Evolutionary conservation across 23 tunicate species (phyloP), one percentile per base, ranked within the genome.

Genomic region (Botrylloides violaceus): DNA sequence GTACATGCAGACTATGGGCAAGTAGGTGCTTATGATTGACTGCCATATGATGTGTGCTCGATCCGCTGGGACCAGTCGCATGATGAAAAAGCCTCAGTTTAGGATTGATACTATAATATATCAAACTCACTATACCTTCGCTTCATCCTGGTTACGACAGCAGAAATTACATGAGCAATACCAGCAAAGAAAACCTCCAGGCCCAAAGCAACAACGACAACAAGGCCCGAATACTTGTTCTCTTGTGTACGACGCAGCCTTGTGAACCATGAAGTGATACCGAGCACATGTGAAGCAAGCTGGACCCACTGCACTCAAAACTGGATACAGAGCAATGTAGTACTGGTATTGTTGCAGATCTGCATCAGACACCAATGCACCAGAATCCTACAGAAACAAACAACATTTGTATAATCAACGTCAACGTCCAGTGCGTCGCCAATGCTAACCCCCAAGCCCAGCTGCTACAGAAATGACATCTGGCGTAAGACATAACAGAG

Each of bases 181-280:
- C 21, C 36, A 68, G n/a, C 74, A 68, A 24, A 68, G 74, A 43
- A 68, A 37, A 25, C 74, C 74, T 1, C 74, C 74, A 5, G 74
- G 74, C 36, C 74, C 74, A 1, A 68, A 68, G 29, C 74, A 68
- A 56, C 74, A 68, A 35, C 37, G 36, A 26, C 74, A 68, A 22
- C 74, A 68, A 19, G 74, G 74, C 28, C 74, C 74, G 37, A 68
- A 68, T n/a, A 68, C 74, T 22, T 68, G 58, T 28, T 68, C 74
- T 43, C 74, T 39, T 43, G 74, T 68, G 58, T 32, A 68, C 43
- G 29, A 12, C 29, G 74, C 43, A 32, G 74, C 36, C 37, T 68
- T 68, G 30, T 68, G 74, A 68, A 68, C 74, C 74, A 68, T 37
- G 58, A 37, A 68, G 28, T 68, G 74, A 43, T 68, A 68, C 4